Percentiles rank a stretch among this genome's conserved stretches.
Evolutionary conservation across 1,140 invertebrate genomes (phyloP).

Genomic region (Ceratoteleas bidentatus): DNA sequence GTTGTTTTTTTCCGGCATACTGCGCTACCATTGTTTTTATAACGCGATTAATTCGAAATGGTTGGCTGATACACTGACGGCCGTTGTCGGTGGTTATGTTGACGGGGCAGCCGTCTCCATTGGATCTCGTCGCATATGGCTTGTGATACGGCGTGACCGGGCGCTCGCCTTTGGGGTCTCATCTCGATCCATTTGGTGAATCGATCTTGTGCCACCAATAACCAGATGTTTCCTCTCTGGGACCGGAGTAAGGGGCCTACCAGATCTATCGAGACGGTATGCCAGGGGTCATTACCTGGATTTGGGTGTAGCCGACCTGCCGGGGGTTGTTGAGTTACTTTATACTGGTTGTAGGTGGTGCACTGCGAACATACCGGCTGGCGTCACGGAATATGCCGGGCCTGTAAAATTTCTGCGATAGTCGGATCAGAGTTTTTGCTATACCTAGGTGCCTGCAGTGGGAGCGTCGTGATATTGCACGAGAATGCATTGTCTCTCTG

Average conservation of each 20-base stretch:
- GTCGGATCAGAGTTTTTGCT: neutral
- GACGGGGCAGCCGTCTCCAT: neutral
- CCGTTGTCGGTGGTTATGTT: neutral
- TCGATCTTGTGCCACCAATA: neutral
- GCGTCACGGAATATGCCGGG: neutral
- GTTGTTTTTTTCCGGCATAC: neutral
- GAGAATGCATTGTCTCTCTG: neutral
- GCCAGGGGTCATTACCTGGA: neutral
- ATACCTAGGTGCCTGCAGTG: neutral
- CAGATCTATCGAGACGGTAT: neutral
- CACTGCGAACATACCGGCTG: neutral
- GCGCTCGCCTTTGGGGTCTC: neutral
- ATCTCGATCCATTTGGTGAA: constrained; percentile 3
- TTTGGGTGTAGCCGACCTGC: neutral
- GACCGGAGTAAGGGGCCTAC: neutral
- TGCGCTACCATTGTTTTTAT: neutral
- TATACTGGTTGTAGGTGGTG: neutral
- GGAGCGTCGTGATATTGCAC: neutral
- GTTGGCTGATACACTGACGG: neutral
- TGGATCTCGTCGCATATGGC: neutral
- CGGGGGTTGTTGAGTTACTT: neutral
- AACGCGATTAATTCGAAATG: neutral
- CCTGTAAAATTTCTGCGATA: neutral
- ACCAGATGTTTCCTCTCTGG: neutral
- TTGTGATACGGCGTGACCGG: neutral